These are phyloP conservation scores for Caretta caretta DNA, from an alignment of 2,113 vertebrate species.

Conservation along the genomic window DNA sequence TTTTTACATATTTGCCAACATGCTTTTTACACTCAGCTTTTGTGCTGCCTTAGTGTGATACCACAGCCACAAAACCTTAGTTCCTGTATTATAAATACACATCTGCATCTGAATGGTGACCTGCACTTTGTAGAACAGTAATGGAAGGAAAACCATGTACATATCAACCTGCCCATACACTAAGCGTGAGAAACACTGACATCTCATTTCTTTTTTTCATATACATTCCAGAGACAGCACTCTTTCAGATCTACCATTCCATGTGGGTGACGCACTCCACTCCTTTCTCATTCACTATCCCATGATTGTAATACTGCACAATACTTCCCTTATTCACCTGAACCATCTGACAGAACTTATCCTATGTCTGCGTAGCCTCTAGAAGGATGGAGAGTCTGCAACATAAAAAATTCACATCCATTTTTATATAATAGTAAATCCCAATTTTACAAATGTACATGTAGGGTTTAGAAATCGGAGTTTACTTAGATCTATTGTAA, in stretches of 20 bases:
- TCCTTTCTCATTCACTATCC: neutral
- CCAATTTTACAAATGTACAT: neutral
- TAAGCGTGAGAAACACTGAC: neutral
- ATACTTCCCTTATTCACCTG: neutral
- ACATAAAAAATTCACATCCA: slow-evolving; percentile 21
- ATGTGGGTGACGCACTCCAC: too few relatives aligned
- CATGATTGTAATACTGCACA: neutral
- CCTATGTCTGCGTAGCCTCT: neutral
- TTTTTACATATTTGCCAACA: slow-evolving; percentile 43
- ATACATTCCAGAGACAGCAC: neutral
- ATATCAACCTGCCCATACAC: neutral
- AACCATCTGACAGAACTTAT: slow-evolving; percentile 42
- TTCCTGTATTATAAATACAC: neutral
- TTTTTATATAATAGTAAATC: neutral
- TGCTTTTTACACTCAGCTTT: neutral
- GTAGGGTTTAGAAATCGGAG: neutral
- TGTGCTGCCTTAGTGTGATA: neutral
- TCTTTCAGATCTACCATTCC: neutral
- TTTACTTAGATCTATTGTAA: slow-evolving; percentile 35
- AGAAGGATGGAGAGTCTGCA: slow-evolving; percentile 34
- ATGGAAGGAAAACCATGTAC: neutral
- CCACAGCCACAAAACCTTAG: neutral
- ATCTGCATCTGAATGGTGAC: neutral
- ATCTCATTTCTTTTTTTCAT: neutral
- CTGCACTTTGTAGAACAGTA: neutral